Evolutionary conservation across 1,140 invertebrate genomes (phyloP).

Genomic region (Panagrolaimus sp.): DNA sequence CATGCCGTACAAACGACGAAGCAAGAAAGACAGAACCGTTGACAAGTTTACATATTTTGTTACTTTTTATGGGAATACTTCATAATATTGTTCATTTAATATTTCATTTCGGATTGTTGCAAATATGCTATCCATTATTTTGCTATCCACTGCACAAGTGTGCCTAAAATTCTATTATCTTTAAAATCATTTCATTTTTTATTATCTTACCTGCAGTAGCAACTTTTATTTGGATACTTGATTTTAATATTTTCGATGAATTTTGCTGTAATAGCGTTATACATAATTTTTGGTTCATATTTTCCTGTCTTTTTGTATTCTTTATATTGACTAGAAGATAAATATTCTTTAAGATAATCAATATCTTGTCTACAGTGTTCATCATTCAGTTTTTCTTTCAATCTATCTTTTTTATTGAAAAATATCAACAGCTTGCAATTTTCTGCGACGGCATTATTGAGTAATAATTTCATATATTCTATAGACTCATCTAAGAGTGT

Average conservation of each 20-base stretch:
- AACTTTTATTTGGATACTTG: background rate
- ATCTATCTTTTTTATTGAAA: constrained; percentile 9
- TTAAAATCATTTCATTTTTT: too few relatives aligned
- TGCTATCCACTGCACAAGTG: constrained; percentile 43
- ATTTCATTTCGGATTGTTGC: constrained; percentile 35
- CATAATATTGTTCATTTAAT: constrained; percentile 23
- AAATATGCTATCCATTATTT: constrained; percentile 49
- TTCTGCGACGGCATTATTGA: background rate
- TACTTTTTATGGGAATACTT: constrained; percentile 6
- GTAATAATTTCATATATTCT: background rate
- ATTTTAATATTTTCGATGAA: background rate
- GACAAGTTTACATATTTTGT: constrained; percentile 80
- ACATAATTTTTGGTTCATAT: background rate
- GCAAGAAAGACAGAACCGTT: constrained; percentile 94
- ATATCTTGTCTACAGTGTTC: background rate
- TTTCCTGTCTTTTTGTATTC: background rate
- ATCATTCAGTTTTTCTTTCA: background rate
- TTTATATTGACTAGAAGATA: background rate
- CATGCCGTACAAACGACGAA: constrained; percentile 76
- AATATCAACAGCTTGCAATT: background rate
- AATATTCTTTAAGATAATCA: background rate
- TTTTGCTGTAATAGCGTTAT: background rate
- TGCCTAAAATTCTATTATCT: constrained; percentile 27
- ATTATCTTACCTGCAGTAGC: background rate
- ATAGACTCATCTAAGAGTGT: background rate